Evolutionary conservation across 2,888 invertebrate species (phyloP), one percentile per base, ranked within the genome.

Genomic region (Melangyna quadrimaculata): DNA sequence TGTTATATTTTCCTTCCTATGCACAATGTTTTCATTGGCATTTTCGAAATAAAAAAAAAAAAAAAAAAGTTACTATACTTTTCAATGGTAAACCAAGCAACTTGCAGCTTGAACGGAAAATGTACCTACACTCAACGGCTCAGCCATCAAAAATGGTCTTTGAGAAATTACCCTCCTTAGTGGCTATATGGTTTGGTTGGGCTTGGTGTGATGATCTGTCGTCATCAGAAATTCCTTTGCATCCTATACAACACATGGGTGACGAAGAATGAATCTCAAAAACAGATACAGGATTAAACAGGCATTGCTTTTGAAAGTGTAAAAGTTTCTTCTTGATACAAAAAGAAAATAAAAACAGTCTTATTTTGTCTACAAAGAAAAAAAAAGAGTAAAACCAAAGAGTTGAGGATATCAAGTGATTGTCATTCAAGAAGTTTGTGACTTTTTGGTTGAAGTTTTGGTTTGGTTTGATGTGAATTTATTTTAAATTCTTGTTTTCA

Each of bases 101-200:
- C 48, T 51, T 77, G n/a, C 51, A 43, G 22, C 5, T 4, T 9
- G 4, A 3, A 45, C 6, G 6, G 1, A 2, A 14, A 1, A 7
- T 9, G 7, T n/a, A 40, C 4, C 19, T 19, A 19, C 45, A 19
- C 19, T 77, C 57, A 32, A 77, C 55, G 53, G 27, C 61, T 63
- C 40, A 35, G 63, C 55, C 70, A 79, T 74, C 75, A 79, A 61
- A 67, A 77, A 75, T 79, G 79, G 67, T 67, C 79, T 79, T 75
- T 84, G 84, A 84, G 69, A 80, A 84, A 84, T 84, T 84, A 79
- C 79, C 75, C 72, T 79, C 75, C 75, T 84, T 79, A 75, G 84
- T 72, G 84, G 75, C 59, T 37, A 57, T 32, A 53, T 69, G 79
- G 59, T 67, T 67, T 27, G 45, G 43, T 65, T 45, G 43, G 10